Conservation (phyloP, 2,888 invertebrate genomes). For the Ichneumoninae sp. region DNA sequence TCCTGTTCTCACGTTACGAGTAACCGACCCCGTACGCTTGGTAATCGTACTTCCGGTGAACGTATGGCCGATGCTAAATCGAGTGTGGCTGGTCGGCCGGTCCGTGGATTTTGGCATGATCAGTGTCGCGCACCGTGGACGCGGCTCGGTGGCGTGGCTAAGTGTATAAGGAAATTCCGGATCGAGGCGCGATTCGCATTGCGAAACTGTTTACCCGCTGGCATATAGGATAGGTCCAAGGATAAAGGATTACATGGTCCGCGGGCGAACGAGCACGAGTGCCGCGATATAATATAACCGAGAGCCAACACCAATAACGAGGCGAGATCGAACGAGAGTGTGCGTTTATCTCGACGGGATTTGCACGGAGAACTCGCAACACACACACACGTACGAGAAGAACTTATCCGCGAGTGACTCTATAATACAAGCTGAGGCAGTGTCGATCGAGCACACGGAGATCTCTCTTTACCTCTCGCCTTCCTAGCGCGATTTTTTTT, state of each 20-base stretch:
- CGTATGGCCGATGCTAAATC: slow-evolving; percentile 1
- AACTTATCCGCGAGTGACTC: slow-evolving; percentile 34
- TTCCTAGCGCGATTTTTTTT: slow-evolving; percentile 47
- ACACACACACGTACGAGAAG: slow-evolving; percentile 36
- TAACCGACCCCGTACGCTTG: not conserved
- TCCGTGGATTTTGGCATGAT: slow-evolving; percentile 16
- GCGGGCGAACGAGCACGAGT: slow-evolving; percentile 63
- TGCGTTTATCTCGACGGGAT: slow-evolving; percentile 54
- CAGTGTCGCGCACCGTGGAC: not conserved
- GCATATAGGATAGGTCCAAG: slow-evolving; percentile 80
- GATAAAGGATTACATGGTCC: slow-evolving; percentile 80
- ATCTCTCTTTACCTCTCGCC: slow-evolving; percentile 39
- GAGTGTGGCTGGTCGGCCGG: not conserved
- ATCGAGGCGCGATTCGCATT: slow-evolving; percentile 78
- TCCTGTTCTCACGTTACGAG: not conserved
- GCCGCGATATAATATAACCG: slow-evolving; percentile 28
- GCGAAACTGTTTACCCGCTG: slow-evolving; percentile 81
- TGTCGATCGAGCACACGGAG: slow-evolving; percentile 41
- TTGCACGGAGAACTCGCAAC: not conserved
- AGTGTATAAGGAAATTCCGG: slow-evolving; percentile 81
- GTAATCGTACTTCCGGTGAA: slow-evolving; percentile 6
- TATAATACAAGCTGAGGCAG: not conserved
- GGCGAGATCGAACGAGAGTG: slow-evolving; percentile 14
- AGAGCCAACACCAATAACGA: not conserved
- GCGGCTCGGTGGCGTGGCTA: not conserved